Evolutionary conservation across 2,797 vertebrate genomes (phyloP).

Genomic region (Pantherophis alleghaniensis): DNA sequence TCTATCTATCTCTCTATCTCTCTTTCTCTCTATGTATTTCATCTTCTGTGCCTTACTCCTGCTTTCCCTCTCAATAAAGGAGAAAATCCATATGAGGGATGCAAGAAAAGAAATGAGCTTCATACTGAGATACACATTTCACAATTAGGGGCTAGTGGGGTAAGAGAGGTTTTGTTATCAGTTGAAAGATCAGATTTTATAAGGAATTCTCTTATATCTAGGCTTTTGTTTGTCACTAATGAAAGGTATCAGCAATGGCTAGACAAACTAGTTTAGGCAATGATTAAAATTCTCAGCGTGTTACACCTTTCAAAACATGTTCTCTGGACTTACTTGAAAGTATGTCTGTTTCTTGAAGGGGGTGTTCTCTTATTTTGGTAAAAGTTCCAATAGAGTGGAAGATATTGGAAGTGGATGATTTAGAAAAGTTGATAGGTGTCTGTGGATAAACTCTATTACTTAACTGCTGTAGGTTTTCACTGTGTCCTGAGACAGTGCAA

Average conservation of each 20-base stretch:
- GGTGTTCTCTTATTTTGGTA: not conserved
- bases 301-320: not conserved
- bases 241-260: not conserved
- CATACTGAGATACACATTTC: not conserved
- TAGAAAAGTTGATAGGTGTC: not conserved
- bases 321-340: not conserved
- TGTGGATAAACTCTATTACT: not conserved
- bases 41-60: not conserved
- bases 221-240: not conserved
- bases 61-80: not conserved
- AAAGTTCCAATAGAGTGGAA: not conserved
- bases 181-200: not conserved
- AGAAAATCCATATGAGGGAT: constrained; percentile 22
- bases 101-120: not conserved
- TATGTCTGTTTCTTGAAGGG: not conserved
- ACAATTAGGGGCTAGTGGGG: not conserved
- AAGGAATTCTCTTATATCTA: not conserved
- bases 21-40: not conserved
- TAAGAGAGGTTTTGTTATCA: not conserved
- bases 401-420: not conserved
- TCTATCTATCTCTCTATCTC: not conserved
- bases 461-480: not conserved
- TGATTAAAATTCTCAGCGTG: not conserved
- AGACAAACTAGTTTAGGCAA: not conserved
- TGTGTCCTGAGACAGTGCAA: not conserved